Base-by-base conservation (phyloP, 2,113 vertebrate species). In the Misgurnus mizolepis region DNA sequence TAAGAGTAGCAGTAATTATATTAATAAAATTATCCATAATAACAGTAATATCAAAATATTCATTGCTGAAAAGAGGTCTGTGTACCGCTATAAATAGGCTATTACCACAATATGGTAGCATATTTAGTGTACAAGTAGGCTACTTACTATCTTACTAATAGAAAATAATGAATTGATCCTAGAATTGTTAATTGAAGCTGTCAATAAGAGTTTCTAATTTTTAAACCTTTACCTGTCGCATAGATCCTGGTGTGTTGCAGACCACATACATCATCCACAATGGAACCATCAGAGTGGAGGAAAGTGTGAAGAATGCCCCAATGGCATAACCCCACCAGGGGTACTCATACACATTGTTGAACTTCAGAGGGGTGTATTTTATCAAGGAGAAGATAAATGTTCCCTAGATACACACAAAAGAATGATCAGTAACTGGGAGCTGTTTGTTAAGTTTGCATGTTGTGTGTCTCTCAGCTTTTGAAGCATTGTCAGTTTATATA, bases 291-390 rank as follows among this genome's bases (percentile, higher is more conserved):
- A 94, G 82, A 7, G 92, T 93, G 17, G 93, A 93, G 27, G 93
- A 94, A 9, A 94, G 90, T 22, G 91, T 91, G 6, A 94, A 88
- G 62, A 91, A 88, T 18, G 90, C 91, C 58, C 93, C 93, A 4
- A 94, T 85, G 3, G 83, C 41, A 4, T 93, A 93, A 41, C 92
- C 93, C 93, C 93, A 94, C 90, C 91, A 92, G 34, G 93, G 93
- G 67, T 94, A 94, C 67, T 93, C 91, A 78, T 94, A 94, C 0
- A 84, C 86, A 76, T 90, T 91, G 88, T 92, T 94, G 70, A 93
- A 89, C 82, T 90, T 93, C 3, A 94, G 88, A 0, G 93, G 93
- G 0, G 85, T 91, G 69, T 92, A 90, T 80, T 88, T 89, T 53
- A 88, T 62, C 85, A 89, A 49, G 6, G 90, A 90, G 86, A 92